These are phyloP conservation scores for Cheilosia impressa DNA, from an alignment of 2,888 invertebrate species.

Conservation along the genomic window DNA sequence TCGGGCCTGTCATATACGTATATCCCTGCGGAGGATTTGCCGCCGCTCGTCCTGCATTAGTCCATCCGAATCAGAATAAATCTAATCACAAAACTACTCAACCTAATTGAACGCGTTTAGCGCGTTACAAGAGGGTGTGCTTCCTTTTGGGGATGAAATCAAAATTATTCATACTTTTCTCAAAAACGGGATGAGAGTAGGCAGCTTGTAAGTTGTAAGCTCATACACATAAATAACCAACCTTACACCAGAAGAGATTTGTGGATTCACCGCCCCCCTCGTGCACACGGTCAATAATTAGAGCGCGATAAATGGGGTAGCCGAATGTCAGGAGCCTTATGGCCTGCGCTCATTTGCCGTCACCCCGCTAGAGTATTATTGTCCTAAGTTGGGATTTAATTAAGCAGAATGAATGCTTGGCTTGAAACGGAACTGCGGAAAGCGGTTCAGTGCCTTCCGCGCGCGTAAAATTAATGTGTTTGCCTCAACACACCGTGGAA, in stretches of 20 bases:
- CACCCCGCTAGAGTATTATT: conserved; percentile 55
- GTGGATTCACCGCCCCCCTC: conserved; percentile 6
- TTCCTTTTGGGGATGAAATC: conserved; percentile 59
- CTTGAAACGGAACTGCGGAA: conserved; percentile 52
- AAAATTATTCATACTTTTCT: conserved; percentile 67
- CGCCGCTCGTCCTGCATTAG: conserved; percentile 41
- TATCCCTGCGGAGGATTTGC: conserved; percentile 37
- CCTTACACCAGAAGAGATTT: conserved; percentile 41
- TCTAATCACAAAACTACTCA: conserved; percentile 73
- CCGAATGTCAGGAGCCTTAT: conserved; percentile 19
- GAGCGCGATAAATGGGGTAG: conserved; percentile 53
- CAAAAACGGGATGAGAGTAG: conserved; percentile 16
- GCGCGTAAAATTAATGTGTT: conserved; percentile 70
- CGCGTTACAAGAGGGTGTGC: conserved; percentile 59
- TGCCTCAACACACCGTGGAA: conserved; percentile 32
- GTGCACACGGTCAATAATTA: conserved; percentile 62
- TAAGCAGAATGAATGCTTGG: conserved; percentile 67
- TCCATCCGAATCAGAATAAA: conserved; percentile 65
- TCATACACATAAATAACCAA: conserved; percentile 52
- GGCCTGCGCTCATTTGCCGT: conserved; percentile 47
- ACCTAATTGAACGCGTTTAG: conserved; percentile 72
- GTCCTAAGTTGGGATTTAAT: conserved; percentile 73
- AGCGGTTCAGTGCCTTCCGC: conserved; percentile 56
- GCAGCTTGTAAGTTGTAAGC: conserved; percentile 12
- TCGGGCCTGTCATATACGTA: conserved; percentile 1